Conservation (phyloP, 2,797 vertebrate species). For the Podargus strigoides region DNA sequence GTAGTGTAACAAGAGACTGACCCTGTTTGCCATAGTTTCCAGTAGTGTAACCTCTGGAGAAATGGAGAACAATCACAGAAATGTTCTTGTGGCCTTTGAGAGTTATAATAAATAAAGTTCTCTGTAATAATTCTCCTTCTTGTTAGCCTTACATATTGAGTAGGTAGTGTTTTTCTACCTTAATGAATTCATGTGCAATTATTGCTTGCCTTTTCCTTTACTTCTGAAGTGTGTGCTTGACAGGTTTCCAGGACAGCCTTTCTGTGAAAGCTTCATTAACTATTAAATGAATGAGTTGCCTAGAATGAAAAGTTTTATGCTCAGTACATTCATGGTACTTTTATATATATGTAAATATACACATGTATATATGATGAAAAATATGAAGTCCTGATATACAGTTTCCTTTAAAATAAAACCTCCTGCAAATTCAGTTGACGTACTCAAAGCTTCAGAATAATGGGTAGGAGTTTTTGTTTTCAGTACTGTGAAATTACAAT, state of each 20-base stretch:
- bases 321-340: not conserved
- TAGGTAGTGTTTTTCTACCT: not conserved
- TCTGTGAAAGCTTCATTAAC: not conserved
- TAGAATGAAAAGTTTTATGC: not conserved
- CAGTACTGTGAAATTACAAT: not conserved
- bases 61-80: not conserved
- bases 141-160: not conserved
- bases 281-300: not conserved
- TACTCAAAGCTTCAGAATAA: not conserved
- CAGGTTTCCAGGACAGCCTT: not conserved
- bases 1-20: not conserved
- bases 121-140: not conserved
- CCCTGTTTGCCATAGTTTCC: not conserved
- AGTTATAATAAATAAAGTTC: not conserved
- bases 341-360: accelerated
- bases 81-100: not conserved
- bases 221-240: not conserved
- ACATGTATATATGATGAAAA: not conserved
- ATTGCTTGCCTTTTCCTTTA: not conserved
- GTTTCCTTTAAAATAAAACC: not conserved
- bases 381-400: not conserved
- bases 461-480: not conserved
- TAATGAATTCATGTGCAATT: not conserved
- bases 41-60: not conserved
- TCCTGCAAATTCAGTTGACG: not conserved